Base-by-base conservation (phyloP, 2,888 invertebrate species). In the Conchocele bisecta region DNA sequence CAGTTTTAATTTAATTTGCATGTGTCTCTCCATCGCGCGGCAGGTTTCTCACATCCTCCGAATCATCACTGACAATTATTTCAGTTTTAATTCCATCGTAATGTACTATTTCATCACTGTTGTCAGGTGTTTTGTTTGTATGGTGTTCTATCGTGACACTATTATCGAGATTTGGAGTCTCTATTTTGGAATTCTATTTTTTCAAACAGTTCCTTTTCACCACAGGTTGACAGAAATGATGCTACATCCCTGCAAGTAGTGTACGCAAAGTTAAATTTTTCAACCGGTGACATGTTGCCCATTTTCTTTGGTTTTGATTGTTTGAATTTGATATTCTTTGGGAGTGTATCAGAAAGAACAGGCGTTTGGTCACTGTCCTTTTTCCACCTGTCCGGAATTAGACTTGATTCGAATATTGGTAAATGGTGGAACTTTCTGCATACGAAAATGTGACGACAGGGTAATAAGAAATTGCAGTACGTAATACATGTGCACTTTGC, bases 251-350 rank as follows among this genome's bases (percentile, higher is more conserved):
- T 31, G 22, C 51, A 51, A 5, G 35, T 17, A 17, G 31, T 35
- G 13, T 51, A 51, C 35, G 51, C 51, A 20, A 33, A 33, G 13
- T 51, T 51, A 13, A 51, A 33, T n/a, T 51, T 51, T n/a, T 51
- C 51, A 33, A 51, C 35, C 9, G 35, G 33, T 29, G 51, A 51
- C 22, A 33, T 51, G 20, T 31, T 31, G n/a, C 31, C n/a, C 3
- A 9, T 24, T 3, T 13, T 3, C 5, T 48, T n/a, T 31, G 31
- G 31, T 33, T 11, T 3, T n/a, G 51, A 17, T 2, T 5, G 2
- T n/a, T n/a, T 51, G 5, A n/a, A n/a, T n/a, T 51, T 51, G 5
- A 51, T 35, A 4, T 20, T 15, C 13, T 17, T 51, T 15, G 51
- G 35, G 7, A 35, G 31, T 51, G 31, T 31, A 7, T 33, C 51